Evolutionary conservation across 2,888 invertebrate species (phyloP), one percentile per base, ranked within the genome.

Genomic region (Boloria selene): DNA sequence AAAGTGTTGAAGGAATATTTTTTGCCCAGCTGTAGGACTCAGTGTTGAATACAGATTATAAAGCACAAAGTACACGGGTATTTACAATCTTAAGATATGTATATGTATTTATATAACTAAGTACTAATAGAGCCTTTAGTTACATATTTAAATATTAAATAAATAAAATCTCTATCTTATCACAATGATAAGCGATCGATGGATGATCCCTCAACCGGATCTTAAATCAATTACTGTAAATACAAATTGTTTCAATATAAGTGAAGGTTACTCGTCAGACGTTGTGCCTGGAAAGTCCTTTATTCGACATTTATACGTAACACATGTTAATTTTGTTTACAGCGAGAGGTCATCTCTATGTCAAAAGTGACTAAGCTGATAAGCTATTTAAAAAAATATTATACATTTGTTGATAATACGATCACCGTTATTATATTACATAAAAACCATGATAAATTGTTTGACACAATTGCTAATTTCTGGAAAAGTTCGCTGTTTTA

Each of bases 141-240:
- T 10, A 22, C 22, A 22, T 22, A 26, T 3, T 22, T 53, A n/a
- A 22, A 26, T 31, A 26, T 14, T 14, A 31, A 53, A 14, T n/a
- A 44, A 55, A 62, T 10, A 47, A 13, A 54, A 14, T 14, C 13
- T 42, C 50, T 63, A 50, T 44, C 50, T 56, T 64, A 56, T 64
- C 26, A 22, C 0, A 17, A 3, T 45, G 56, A 64, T 64, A 64
- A 42, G 7, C 22, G 3, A 51, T 56, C 16, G 56, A 50, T 63
- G 50, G 26, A 18, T 22, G 63, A 56, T 51, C 63, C 55, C 44
- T 63, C 51, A 56, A 56, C 51, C 56, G 63, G 63, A 63, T 63
- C 44, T 56, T 14, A 31, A 13, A 31, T 26, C 31, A 17, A 47
- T 16, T 22, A 55, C 38, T 55, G 6, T 45, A 22, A 22, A 59